phyloP scores from a whole-genome alignment of 2,113 vertebrate species.

The Ellobius talpinus region DNA sequence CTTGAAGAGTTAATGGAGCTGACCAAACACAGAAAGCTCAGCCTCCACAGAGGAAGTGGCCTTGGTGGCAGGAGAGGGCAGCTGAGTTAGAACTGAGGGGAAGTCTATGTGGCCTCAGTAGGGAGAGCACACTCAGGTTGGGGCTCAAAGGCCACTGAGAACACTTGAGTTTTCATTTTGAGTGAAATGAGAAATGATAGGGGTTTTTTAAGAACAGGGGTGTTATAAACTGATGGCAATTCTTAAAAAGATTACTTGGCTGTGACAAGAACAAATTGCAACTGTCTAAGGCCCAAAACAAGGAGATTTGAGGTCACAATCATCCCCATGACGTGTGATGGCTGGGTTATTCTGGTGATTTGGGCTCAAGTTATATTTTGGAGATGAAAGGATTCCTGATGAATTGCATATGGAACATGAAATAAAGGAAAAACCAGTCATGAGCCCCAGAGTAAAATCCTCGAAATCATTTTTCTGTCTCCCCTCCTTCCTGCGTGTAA shows the following conservation, averaged over 20 bases:
- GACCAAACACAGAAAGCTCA: neutral
- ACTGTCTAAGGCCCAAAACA: neutral
- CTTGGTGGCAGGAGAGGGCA: neutral
- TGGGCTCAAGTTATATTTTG: neutral
- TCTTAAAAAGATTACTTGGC: neutral
- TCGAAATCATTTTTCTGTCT: neutral
- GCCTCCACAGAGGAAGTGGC: neutral
- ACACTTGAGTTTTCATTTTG: neutral
- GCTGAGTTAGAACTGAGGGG: neutral
- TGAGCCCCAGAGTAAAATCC: constrained; percentile 7
- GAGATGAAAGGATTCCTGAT: neutral
- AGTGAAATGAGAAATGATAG: neutral
- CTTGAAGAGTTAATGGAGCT: neutral
- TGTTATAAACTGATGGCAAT: neutral
- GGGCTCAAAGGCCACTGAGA: neutral
- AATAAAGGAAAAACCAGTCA: neutral
- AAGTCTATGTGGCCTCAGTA: neutral
- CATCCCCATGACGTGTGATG: too few relatives aligned
- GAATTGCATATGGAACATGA: neutral
- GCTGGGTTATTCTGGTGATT: neutral
- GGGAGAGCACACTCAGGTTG: fast-evolving
- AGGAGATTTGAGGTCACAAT: neutral
- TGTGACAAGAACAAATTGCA: neutral
- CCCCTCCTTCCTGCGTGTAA: neutral
- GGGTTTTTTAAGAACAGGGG: neutral